Conservation (phyloP, 1,140 invertebrate genomes). For the Procambarus clarkii region DNA sequence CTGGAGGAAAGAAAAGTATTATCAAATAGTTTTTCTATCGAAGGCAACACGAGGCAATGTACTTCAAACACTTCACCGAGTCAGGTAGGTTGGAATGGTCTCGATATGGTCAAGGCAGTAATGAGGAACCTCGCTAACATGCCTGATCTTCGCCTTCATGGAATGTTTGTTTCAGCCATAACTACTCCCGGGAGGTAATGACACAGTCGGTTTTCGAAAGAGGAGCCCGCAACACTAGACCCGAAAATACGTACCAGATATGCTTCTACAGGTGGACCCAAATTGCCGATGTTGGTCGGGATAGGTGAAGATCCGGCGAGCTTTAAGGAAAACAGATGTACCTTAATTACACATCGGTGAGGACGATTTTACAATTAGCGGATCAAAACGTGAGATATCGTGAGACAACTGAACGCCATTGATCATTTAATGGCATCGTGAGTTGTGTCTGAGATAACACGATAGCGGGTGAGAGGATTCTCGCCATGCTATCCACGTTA, state of each 20-base stretch:
- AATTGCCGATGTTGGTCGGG: slow-evolving; percentile 10
- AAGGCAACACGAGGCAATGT: background rate
- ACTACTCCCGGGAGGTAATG: slow-evolving; percentile 23
- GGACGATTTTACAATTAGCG: slow-evolving; percentile 48
- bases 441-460: slow-evolving; percentile 1
- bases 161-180: slow-evolving; percentile 3
- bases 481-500: background rate
- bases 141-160: background rate
- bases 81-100: background rate
- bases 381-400: slow-evolving; percentile 31
- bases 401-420: slow-evolving; percentile 39
- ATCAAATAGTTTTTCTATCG: too few species aligned
- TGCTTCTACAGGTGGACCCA: slow-evolving; percentile 35
- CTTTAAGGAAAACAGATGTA: slow-evolving; percentile 33
- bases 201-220: slow-evolving; percentile 13
- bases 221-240: slow-evolving; percentile 14
- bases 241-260: slow-evolving; percentile 26
- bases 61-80: background rate
- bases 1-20: too few species aligned
- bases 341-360: slow-evolving; percentile 33
- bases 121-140: background rate
- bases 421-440: slow-evolving; percentile 33
- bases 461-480: background rate
- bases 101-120: background rate
- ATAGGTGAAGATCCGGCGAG: slow-evolving; percentile 12